Base-by-base conservation (phyloP, 2,113 vertebrate genomes). In the Atractosteus spatula region DNA sequence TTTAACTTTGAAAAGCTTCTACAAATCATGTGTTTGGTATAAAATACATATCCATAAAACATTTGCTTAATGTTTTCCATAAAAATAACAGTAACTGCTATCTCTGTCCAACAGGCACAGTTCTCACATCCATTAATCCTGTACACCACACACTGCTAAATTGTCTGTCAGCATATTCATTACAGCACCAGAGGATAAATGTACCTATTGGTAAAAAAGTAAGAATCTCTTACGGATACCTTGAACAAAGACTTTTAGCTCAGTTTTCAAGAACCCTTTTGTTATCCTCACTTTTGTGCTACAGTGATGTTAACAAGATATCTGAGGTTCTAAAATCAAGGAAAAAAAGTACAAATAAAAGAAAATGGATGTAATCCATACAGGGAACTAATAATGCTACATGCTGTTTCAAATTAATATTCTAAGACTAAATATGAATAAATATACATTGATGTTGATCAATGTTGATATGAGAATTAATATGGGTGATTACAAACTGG, bases 101-200 rank as follows among this genome's bases (percentile, higher is more conserved):
- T 59, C 57, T 59, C 57, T n/a, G 57, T 59, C 57, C 57, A 59
- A 13, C 57, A 59, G 57, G 14, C 14, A 13, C 57, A 59, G 57
- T 59, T 59, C 57, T 16, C n/a, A 5, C 12, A 16, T 8, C 57
- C 57, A 59, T 59, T 59, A 5, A 59, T 59, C 57, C n/a, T 59
- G 57, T 59, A 59, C 14, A 59, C 57, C 57, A 59, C 4, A 59
- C 57, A 59, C 10, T 59, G 3, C 57, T n/a, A 59, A 59, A 59
- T 59, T 59, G 57, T 59, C 12, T 59, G 57, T 59, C 57, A 59
- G 57, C 57, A 59, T 59, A 59, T 59, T 59, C 4, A 59, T 59
- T 59, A 59, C 2, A 59, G 12, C 12, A 59, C 57, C 4, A 59
- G n/a, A 16, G 57, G 57, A 59, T 59, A 59, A 14, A 59, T 59